A percentile compares a stretch with the other conserved stretches of the same genome.
Conservation (phyloP, 2,888 invertebrate species). For the Scaptomyza parva region DNA sequence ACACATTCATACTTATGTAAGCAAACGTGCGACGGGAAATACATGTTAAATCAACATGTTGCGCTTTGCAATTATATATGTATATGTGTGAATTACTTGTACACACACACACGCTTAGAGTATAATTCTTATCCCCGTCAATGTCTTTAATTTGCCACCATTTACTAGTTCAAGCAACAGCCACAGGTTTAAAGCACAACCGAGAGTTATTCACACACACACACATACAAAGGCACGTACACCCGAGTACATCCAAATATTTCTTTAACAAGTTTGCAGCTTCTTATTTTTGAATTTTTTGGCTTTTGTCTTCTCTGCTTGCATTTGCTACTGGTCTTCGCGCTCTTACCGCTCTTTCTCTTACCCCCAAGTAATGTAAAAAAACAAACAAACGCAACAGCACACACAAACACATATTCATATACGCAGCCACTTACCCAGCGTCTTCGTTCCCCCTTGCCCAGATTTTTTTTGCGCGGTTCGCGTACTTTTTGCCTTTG, state of each 20-base stretch:
- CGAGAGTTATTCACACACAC: constrained; percentile 45
- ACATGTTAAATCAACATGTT: constrained; percentile 76
- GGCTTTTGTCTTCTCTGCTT: constrained; percentile 57
- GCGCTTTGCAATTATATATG: constrained; percentile 41
- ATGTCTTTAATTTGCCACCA: constrained; percentile 40
- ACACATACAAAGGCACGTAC: constrained; percentile 5
- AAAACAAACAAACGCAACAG: constrained; percentile 61
- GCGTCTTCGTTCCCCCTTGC: constrained; percentile 2
- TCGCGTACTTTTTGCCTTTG: constrained; percentile 64
- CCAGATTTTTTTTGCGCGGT: constrained; percentile 7
- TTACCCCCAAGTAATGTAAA: constrained; percentile 51
- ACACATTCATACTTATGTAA: constrained; percentile 3
- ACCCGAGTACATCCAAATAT: constrained; percentile 54
- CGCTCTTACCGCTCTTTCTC: constrained; percentile 19
- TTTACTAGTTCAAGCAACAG: constrained; percentile 30
- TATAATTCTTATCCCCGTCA: neutral
- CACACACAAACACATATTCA: constrained; percentile 18
- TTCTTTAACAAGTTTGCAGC: constrained; percentile 76
- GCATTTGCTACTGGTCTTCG: constrained; percentile 20
- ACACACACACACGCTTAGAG: neutral
- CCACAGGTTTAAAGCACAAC: constrained; percentile 40
- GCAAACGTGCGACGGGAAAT: constrained; percentile 46
- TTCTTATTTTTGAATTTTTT: constrained; percentile 75
- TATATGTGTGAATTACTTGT: constrained; percentile 15
- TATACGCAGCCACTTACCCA: constrained; percentile 53